Evolutionary conservation across 2,113 vertebrate genomes (phyloP).

Genomic region (Myiozetetes cayanensis): DNA sequence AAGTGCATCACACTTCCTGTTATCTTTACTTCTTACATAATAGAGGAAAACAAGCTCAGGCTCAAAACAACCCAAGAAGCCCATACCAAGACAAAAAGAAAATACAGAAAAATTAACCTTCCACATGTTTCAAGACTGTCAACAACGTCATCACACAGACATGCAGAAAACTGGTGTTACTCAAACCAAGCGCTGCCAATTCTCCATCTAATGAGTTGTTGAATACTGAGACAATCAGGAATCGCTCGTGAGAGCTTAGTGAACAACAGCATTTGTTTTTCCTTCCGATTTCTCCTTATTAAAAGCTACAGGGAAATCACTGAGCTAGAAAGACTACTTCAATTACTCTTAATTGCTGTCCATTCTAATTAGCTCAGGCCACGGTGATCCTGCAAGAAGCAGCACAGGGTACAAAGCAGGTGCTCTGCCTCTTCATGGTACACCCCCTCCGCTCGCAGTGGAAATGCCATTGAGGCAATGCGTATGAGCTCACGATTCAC

Average conservation of each 20-base stretch:
- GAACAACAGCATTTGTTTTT: slow-evolving; percentile 43
- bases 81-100: not conserved
- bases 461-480: not conserved
- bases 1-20: slow-evolving; percentile 2
- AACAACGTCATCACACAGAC: slow-evolving; percentile 40
- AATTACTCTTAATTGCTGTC: slow-evolving; percentile 56
- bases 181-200: not conserved
- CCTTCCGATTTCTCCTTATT: slow-evolving; percentile 22
- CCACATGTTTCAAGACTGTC: slow-evolving; percentile 56
- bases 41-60: not conserved
- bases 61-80: not conserved
- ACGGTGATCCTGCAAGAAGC: not conserved
- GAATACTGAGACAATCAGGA: slow-evolving; percentile 23
- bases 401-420: not conserved
- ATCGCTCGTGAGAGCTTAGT: not conserved
- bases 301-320: slow-evolving; percentile 34
- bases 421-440: not conserved
- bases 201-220: slow-evolving; percentile 33
- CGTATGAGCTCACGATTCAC: not conserved
- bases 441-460: not conserved
- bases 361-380: not conserved
- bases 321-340: slow-evolving; percentile 33
- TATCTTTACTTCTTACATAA: slow-evolving; percentile 10
- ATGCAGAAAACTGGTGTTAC: slow-evolving; percentile 45
- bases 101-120: slow-evolving; percentile 38